phyloP scores from a whole-genome alignment of 2,888 invertebrate genomes.

The Agrochola lota region DNA sequence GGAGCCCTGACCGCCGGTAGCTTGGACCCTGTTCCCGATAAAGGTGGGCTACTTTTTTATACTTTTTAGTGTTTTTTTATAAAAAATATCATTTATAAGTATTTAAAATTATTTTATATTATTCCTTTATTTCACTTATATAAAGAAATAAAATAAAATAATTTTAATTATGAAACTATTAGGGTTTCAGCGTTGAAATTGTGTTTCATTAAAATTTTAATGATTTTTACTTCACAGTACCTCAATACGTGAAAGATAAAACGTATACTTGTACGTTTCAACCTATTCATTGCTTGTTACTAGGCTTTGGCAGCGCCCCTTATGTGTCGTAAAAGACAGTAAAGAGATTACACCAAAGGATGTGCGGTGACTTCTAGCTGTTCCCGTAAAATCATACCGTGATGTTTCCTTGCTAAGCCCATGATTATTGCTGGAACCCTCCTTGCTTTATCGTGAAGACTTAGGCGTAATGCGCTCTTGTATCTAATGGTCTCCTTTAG shows the following conservation, averaged over 20 bases:
- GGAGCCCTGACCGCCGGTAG: too few species aligned
- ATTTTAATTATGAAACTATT: too few species aligned
- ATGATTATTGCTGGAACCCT: conserved; percentile 42
- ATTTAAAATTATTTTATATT: too few species aligned
- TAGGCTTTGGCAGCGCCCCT: not conserved
- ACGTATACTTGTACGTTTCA: not conserved
- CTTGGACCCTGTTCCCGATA: too few species aligned
- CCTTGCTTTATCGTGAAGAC: conserved; percentile 43
- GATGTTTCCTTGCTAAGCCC: conserved; percentile 41
- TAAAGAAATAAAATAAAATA: too few species aligned
- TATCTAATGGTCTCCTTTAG: conserved; percentile 23
- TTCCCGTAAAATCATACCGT: conserved; percentile 25
- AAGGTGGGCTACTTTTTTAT: too few species aligned
- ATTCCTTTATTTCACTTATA: too few species aligned
- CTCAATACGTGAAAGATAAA: not conserved
- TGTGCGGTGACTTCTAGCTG: conserved; percentile 47
- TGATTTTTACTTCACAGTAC: not conserved
- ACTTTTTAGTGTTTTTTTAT: too few species aligned
- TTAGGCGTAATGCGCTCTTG: conserved; percentile 32
- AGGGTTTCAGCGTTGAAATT: not conserved
- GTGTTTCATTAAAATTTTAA: not conserved
- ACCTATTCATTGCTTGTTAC: not conserved
- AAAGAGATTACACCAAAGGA: conserved; percentile 50
- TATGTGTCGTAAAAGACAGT: conserved; percentile 47
- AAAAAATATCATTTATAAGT: too few species aligned